Evolutionary conservation across 2,113 vertebrate genomes (phyloP).

Genomic region (Pyrgilauda ruficollis): DNA sequence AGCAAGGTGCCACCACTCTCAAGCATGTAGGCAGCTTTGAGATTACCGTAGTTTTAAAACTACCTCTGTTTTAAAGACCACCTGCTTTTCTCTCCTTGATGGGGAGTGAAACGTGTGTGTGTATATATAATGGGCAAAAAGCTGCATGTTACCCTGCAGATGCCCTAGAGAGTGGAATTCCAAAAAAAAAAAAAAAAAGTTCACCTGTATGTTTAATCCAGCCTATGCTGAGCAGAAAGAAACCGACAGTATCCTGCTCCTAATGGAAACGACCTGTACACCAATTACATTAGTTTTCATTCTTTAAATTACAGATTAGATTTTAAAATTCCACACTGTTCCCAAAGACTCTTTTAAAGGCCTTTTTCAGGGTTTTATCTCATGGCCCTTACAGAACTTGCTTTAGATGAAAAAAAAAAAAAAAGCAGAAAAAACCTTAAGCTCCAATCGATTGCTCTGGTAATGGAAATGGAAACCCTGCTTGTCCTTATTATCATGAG

Average conservation of each 20-base stretch:
- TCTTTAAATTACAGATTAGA: conserved; percentile 64
- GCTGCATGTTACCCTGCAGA: neutral
- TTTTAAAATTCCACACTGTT: conserved; percentile 68
- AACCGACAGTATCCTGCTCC: neutral
- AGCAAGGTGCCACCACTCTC: neutral
- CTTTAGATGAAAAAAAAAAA: conserved; percentile 4
- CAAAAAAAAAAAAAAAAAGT: neutral
- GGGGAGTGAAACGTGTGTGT: neutral
- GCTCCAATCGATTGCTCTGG: conserved; percentile 63
- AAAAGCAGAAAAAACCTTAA: neutral
- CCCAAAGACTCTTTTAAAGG: conserved; percentile 59
- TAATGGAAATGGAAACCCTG: conserved; percentile 77
- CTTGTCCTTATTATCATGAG: conserved; percentile 75
- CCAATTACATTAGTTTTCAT: conserved; percentile 64
- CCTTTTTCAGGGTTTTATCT: conserved; percentile 57
- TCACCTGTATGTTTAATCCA: conserved; percentile 7
- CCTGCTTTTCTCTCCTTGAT: neutral
- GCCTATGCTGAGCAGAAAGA: neutral
- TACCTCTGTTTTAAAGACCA: neutral
- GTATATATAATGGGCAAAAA: neutral
- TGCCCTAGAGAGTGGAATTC: neutral
- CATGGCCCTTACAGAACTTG: neutral
- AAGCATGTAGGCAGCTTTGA: neutral
- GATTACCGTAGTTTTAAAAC: neutral
- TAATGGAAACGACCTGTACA: conserved; percentile 58